These are phyloP conservation scores for Rousettus leschenaultii DNA, from an alignment of 2,113 vertebrate species.

Conservation along the genomic window DNA sequence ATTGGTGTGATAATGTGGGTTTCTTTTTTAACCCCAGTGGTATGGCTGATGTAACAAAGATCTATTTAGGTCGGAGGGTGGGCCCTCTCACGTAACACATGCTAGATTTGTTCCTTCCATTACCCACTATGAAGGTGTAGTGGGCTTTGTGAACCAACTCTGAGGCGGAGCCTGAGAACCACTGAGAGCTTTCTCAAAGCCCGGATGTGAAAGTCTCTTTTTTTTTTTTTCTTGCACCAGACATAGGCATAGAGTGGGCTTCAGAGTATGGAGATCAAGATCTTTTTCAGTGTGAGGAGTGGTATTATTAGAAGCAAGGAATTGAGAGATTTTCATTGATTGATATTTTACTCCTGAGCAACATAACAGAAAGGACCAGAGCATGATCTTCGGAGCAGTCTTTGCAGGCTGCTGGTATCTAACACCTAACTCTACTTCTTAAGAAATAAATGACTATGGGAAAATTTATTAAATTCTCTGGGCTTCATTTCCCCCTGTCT, in stretches of 20 bases:
- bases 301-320: background rate
- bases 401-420: background rate
- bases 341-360: background rate
- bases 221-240: background rate
- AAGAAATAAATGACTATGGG: background rate
- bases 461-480: constrained; percentile 22
- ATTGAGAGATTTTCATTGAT: background rate
- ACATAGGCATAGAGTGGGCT: background rate
- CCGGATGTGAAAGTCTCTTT: background rate
- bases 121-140: background rate
- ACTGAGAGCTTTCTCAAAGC: background rate
- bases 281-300: background rate
- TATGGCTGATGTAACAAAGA: constrained; percentile 20
- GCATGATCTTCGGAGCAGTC: background rate
- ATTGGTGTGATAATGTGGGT: constrained; percentile 1
- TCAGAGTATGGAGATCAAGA: background rate
- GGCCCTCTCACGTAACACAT: background rate
- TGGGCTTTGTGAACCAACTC: background rate
- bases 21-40: constrained; percentile 1
- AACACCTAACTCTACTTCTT: background rate
- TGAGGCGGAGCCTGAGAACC: constrained; percentile 24
- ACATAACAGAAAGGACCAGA: background rate
- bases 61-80: constrained; percentile 24
- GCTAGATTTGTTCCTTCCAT: constrained; percentile 29
- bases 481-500: background rate